Evolutionary conservation across 2,888 invertebrate species (phyloP).

Genomic region (Embidobia sp.): DNA sequence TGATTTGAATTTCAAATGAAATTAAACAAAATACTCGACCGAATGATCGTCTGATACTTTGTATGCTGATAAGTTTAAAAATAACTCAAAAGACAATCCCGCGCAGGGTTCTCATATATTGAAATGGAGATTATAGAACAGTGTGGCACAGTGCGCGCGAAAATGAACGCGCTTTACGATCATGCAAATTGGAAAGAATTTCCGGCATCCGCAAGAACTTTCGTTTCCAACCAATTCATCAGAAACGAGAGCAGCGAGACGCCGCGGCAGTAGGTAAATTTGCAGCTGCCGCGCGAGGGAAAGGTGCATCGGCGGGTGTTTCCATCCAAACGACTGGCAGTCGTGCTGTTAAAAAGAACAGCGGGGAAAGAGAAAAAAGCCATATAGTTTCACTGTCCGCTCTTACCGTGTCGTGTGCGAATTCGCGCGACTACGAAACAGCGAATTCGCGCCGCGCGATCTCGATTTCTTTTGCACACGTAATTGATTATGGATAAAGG

Average conservation of each 20-base stretch:
- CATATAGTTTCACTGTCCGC: conserved; percentile 61
- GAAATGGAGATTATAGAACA: background rate
- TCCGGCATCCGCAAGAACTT: conserved; percentile 58
- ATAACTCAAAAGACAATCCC: no score
- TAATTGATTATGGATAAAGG: conserved; percentile 52
- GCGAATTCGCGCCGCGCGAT: conserved; percentile 36
- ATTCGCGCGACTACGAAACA: conserved; percentile 67
- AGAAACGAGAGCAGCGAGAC: conserved; percentile 56
- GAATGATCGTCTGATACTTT: no score
- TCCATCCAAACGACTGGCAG: conserved; percentile 56
- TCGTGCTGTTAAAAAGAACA: conserved; percentile 25
- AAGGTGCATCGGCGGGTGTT: conserved; percentile 69
- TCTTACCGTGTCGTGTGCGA: conserved; percentile 66
- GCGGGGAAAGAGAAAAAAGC: conserved; percentile 39
- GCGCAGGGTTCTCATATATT: no score
- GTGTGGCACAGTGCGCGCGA: background rate
- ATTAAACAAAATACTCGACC: no score
- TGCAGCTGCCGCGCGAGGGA: conserved; percentile 64
- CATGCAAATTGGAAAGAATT: conserved; percentile 49
- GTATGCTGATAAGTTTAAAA: no score
- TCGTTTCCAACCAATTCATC: conserved; percentile 48
- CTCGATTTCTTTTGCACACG: conserved; percentile 57
- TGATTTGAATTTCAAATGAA: no score
- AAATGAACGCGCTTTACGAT: conserved; percentile 26
- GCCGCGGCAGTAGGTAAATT: conserved; percentile 64